Base-by-base conservation (phyloP, 1,140 invertebrate species). In the Mizuhopecten yessoensis region DNA sequence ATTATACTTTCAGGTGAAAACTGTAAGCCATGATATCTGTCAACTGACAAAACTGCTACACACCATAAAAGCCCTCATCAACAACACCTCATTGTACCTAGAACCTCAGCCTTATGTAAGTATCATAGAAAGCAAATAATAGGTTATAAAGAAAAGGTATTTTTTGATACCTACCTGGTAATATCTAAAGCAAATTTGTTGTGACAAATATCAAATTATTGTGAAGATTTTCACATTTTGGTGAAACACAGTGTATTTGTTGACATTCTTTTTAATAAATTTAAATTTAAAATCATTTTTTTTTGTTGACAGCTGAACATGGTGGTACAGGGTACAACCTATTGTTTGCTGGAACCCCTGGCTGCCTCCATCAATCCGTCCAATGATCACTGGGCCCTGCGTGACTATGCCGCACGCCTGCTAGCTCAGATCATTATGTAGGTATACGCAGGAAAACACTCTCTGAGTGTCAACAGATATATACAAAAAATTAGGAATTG, bases 351-450 rank as follows among this genome's bases (percentile, higher is more conserved):
- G 33, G 96, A 96, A 90, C 95, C 96, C 5, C 90, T 96, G 29
- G 94, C 96, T 90, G 95, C 94, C 7, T 96, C 95, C 34, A 94
- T 96, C 33, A 96, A 96, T 92, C 94, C 95, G 17, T 91, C 93
- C 0, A 94, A 95, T 95, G 96, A 97, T 91, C 96, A 96, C 87
- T 97, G 96, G 96, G 91, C 93, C 45, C 87, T 96, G 13, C 92
- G 96, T 75, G 96, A 96, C 92, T 96, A 95, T 93, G 96, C 96
- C 89, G 95, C 96, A 33, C 89, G 94, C 20, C 91, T 97, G 29
- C 92, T 96, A 20, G 95, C 95, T 34, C 94, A 96, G 49, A 95
- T 96, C 87, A 92, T 96, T 34, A 95, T 94, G 96, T 96, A 94
- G 91, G 93, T 91, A 90, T 33, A 87, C 45, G 23, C 17, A 20